These are phyloP conservation scores for Enteromius treurensis DNA, from an alignment of 2,797 vertebrate species.

Conservation along the genomic window DNA sequence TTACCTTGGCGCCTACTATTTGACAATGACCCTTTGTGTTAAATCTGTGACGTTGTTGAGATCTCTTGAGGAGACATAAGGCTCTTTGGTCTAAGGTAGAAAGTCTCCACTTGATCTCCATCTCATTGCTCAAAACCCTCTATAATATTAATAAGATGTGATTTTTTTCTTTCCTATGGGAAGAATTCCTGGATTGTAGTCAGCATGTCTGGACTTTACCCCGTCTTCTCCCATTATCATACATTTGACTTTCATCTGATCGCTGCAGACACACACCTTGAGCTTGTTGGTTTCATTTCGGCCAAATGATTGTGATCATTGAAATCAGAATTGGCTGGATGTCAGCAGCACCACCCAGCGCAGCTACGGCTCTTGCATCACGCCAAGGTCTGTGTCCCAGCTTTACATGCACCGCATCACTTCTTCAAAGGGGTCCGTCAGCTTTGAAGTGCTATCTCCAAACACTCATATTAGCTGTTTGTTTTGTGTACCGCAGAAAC, in stretches of 20 bases:
- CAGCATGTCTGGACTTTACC: conserved; percentile 68
- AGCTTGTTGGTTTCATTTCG: conserved; percentile 37
- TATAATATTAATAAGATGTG: not conserved
- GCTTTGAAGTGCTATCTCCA: conserved; percentile 61
- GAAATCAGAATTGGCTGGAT: conserved; percentile 22
- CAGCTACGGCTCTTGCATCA: conserved; percentile 61
- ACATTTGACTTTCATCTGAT: conserved; percentile 61
- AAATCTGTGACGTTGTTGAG: not conserved
- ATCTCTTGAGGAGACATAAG: not conserved
- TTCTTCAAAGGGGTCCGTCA: conserved; percentile 53
- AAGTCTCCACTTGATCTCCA: not conserved
- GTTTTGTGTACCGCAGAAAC: conserved; percentile 60
- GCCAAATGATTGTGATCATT: not conserved
- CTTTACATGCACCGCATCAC: conserved; percentile 55
- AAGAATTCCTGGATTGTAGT: conserved; percentile 51
- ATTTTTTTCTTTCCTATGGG: conserved; percentile 29
- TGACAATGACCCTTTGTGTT: not conserved
- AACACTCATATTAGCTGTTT: conserved; percentile 61
- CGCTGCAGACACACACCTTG: conserved; percentile 49
- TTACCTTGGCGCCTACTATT: not conserved
- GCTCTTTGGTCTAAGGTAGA: not conserved
- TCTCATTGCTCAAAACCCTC: not conserved
- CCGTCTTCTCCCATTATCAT: conserved; percentile 58
- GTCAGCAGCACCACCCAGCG: conserved; percentile 14
- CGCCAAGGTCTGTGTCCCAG: conserved; percentile 64